Percentiles rank a stretch among this genome's conserved stretches.
Conservation (phyloP, 2,113 vertebrate genomes). For the Tychaedon coryphoeus region DNA sequence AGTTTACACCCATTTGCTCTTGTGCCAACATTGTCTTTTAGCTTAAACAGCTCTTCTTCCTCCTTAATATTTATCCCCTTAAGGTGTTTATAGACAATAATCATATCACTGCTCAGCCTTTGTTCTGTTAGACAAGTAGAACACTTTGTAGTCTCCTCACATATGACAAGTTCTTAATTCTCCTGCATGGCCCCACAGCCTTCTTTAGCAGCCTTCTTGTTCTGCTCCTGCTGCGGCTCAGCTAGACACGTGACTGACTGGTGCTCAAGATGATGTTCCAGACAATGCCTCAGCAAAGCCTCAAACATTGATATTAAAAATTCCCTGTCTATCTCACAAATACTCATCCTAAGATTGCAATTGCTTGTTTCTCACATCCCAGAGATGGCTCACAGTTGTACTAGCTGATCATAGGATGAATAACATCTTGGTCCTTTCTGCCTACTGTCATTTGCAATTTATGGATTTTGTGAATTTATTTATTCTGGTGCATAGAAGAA, state of each 20-base stretch:
- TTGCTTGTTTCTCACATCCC: conserved; percentile 38
- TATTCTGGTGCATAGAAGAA: neutral
- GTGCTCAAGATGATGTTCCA: neutral
- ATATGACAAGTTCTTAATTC: neutral
- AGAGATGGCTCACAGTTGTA: neutral
- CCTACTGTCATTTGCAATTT: neutral
- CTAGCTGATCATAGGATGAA: conserved; percentile 4
- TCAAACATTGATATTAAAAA: neutral
- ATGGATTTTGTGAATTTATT: conserved; percentile 28
- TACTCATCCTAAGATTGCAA: neutral
- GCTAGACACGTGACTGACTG: neutral
- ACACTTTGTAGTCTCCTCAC: neutral
- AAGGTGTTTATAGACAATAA: neutral
- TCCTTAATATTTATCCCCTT: neutral
- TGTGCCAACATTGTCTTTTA: neutral
- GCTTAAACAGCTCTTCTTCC: neutral
- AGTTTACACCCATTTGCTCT: neutral
- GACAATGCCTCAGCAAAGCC: neutral
- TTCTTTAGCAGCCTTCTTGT: neutral
- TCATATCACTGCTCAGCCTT: neutral
- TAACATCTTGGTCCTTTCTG: neutral
- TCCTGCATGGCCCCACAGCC: neutral
- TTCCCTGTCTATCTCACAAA: neutral
- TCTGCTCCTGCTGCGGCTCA: neutral
- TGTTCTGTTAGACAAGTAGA: neutral